These are phyloP conservation scores for Psophia crepitans DNA, from an alignment of 2,113 vertebrate species.

Conservation along the genomic window DNA sequence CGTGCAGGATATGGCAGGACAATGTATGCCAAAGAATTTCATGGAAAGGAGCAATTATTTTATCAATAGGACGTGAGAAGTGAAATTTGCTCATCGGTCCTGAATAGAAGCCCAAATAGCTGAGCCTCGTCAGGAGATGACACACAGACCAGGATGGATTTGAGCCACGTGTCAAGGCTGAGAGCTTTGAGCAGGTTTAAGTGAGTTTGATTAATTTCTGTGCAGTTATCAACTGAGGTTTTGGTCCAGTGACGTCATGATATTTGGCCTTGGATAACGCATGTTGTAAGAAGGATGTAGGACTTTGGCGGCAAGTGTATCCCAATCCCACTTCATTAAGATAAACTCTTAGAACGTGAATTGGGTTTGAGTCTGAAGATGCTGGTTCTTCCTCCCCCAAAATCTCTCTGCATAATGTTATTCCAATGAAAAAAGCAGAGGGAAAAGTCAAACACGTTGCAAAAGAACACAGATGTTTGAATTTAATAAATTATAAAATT, in stretches of 20 bases:
- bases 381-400: not conserved
- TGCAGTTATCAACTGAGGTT: not conserved
- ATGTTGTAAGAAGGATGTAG: not conserved
- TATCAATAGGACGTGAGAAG: not conserved
- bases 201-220: not conserved
- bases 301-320: not conserved
- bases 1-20: not conserved
- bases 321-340: not conserved
- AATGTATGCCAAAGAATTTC: not conserved
- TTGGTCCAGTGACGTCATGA: not conserved
- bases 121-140: not conserved
- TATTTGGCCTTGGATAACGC: not conserved
- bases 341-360: not conserved
- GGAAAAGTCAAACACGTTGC: constrained; percentile 75
- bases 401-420: not conserved
- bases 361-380: not conserved
- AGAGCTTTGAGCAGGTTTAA: not conserved
- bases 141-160: not conserved
- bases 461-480: constrained; percentile 83
- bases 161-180: not conserved
- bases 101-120: not conserved
- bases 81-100: not conserved
- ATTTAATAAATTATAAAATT: constrained; percentile 97
- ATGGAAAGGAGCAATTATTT: not conserved
- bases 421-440: not conserved